phyloP scores from a whole-genome alignment of 1,140 invertebrate species.

The Megalonaias nervosa region DNA sequence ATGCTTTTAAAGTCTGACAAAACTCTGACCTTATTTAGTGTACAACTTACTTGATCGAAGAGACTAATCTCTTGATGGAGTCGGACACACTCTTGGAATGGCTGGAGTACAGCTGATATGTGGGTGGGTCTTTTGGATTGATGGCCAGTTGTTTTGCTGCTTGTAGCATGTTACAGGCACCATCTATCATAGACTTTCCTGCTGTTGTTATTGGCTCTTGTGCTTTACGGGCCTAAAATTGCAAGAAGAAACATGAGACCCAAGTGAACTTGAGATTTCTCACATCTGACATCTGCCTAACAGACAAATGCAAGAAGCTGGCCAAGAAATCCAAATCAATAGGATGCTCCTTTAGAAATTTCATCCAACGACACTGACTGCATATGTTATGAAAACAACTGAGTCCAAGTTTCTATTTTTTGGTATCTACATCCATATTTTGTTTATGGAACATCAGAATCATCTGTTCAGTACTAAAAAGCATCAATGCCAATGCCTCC shows the following conservation, averaged over 20 bases:
- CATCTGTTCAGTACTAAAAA: no score
- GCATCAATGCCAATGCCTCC: no score
- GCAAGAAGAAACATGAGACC: background rate
- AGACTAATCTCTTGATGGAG: constrained; percentile 93
- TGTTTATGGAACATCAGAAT: no score
- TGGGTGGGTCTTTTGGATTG: constrained; percentile 90
- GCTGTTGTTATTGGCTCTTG: constrained; percentile 91
- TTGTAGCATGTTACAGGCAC: constrained; percentile 91
- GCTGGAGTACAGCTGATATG: constrained; percentile 93
- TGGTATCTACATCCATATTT: no score
- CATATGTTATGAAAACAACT: no score
- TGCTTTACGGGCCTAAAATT: constrained; percentile 71
- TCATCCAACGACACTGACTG: no score
- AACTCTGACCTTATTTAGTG: background rate
- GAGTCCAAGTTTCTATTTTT: no score
- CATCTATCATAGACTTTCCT: constrained; percentile 86
- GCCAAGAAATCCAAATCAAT: no score
- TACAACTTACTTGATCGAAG: constrained; percentile 82
- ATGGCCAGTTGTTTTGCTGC: constrained; percentile 92
- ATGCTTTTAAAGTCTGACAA: no score
- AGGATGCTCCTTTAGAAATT: no score
- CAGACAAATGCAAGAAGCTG: no score
- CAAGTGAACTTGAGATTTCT: background rate
- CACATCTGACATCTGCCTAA: no score
- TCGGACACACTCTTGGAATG: constrained; percentile 97